These are phyloP conservation scores for Trididemnum nubilum DNA, from an alignment of 23 tunicate species.

Conservation along the genomic window DNA sequence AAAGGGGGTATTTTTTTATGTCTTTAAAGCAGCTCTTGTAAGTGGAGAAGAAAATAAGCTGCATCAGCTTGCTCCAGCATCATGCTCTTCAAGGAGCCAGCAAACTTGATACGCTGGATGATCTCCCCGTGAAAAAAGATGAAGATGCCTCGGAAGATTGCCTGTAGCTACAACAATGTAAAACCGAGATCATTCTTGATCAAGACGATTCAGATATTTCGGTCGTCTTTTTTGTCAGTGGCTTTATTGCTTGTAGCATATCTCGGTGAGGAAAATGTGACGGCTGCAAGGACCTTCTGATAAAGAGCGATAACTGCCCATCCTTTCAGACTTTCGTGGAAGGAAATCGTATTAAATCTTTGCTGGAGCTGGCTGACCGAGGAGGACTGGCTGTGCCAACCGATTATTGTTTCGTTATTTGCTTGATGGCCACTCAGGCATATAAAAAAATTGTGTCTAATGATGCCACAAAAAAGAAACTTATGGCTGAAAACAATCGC, in stretches of 20 bases:
- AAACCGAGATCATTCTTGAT: background rate
- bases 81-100: too few relatives aligned
- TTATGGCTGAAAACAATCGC: too few relatives aligned
- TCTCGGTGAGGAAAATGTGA: conserved; percentile 19
- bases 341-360: background rate
- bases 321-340: background rate
- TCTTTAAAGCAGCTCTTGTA: too few relatives aligned
- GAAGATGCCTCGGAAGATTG: background rate
- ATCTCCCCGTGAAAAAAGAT: background rate
- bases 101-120: background rate
- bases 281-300: too few relatives aligned
- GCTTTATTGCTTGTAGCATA: conserved; percentile 3
- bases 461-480: too few relatives aligned
- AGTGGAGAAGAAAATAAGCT: too few relatives aligned
- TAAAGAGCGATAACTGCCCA: background rate
- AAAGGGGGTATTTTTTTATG: too few relatives aligned
- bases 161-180: background rate
- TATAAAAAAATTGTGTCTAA: background rate
- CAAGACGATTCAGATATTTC: background rate
- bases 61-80: too few relatives aligned
- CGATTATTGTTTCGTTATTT: too few relatives aligned
- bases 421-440: background rate
- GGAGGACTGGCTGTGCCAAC: too few relatives aligned
- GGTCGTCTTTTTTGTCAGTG: background rate
- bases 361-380: too few relatives aligned